A percentile compares a stretch with the other conserved stretches of the same genome.
These are phyloP conservation scores for Petrocephalus zakoni DNA, from an alignment of 2,113 vertebrate species.

Conservation along the genomic window DNA sequence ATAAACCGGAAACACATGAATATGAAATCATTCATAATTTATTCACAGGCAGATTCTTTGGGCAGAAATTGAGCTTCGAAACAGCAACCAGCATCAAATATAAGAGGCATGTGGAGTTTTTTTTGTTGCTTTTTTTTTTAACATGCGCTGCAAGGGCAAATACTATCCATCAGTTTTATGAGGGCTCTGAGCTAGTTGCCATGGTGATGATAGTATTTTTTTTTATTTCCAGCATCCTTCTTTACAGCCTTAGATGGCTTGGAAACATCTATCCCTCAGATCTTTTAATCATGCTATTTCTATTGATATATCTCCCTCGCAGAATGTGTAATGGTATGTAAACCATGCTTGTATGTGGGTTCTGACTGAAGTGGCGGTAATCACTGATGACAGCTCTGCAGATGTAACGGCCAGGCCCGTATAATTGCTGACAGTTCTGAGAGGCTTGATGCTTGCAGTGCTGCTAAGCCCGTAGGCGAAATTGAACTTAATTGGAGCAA, in stretches of 20 bases:
- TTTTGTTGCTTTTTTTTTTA: conserved; percentile 52
- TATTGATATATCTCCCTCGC: conserved; percentile 10
- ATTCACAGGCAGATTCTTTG: neutral
- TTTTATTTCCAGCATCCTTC: conserved; percentile 44
- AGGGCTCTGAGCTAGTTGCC: conserved; percentile 65
- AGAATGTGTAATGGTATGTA: conserved; percentile 10
- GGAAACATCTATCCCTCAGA: conserved; percentile 50
- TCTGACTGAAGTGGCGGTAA: conserved; percentile 6
- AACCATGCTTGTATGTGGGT: conserved; percentile 11
- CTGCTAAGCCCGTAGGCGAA: neutral
- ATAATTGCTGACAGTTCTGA: conserved; percentile 20
- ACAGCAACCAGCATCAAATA: conserved; percentile 56
- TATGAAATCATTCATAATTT: conserved; percentile 11
- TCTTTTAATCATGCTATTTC: conserved; percentile 20
- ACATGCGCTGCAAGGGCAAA: conserved; percentile 76
- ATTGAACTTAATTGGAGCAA: conserved; percentile 10
- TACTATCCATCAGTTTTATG: conserved; percentile 71
- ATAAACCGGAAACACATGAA: conserved; percentile 18
- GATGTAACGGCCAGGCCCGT: neutral
- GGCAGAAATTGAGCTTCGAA: conserved; percentile 14
- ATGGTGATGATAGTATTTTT: conserved; percentile 55
- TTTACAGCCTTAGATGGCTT: conserved; percentile 66
- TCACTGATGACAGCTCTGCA: neutral
- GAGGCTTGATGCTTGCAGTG: conserved; percentile 1
- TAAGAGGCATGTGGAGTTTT: conserved; percentile 60